Percentiles rank a stretch among this genome's conserved stretches.
Conservation (phyloP, 2,113 vertebrate species). For the Myiozetetes cayanensis region DNA sequence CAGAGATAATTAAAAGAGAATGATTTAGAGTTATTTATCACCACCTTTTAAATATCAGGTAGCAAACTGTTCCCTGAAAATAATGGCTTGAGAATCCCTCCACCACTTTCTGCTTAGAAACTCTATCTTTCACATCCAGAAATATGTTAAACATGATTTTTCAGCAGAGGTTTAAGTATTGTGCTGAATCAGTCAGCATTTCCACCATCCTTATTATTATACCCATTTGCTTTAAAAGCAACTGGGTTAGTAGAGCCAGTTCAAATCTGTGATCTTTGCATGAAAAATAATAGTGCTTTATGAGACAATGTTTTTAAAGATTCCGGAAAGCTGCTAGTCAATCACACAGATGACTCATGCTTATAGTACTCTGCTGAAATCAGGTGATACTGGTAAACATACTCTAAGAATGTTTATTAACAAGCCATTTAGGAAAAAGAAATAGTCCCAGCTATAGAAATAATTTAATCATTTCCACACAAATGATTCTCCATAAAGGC, state of each 20-base stretch:
- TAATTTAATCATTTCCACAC: not conserved
- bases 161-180: not conserved
- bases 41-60: slow-evolving; percentile 5
- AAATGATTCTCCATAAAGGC: not conserved
- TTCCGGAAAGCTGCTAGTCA: not conserved
- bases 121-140: not conserved
- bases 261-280: not conserved
- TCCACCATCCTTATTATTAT: not conserved
- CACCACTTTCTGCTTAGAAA: not conserved
- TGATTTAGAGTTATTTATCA: slow-evolving; percentile 5
- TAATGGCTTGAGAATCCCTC: not conserved
- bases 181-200: not conserved
- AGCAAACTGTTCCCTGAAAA: not conserved
- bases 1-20: slow-evolving; percentile 1
- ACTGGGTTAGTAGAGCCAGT: not conserved
- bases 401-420: not conserved
- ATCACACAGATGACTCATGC: not conserved
- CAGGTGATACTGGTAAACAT: not conserved
- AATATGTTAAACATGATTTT: not conserved
- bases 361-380: not conserved
- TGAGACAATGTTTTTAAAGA: not conserved
- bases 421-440: not conserved
- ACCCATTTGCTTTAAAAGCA: not conserved
- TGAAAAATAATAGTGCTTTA: not conserved
- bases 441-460: not conserved